Evolutionary conservation across 1,140 invertebrate genomes (phyloP).

Genomic region (Penaeus japonicus): DNA sequence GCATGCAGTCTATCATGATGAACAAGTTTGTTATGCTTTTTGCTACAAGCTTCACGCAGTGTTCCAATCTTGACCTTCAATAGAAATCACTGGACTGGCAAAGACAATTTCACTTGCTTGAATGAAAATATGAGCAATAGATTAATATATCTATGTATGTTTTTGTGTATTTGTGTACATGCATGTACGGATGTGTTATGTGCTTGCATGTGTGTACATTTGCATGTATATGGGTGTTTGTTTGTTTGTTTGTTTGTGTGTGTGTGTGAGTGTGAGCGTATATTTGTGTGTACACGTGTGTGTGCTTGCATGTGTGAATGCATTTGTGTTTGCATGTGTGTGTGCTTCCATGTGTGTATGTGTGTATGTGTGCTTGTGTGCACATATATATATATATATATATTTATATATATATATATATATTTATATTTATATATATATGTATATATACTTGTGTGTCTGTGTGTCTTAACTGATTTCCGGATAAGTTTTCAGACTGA

Average conservation of each 20-base stretch:
- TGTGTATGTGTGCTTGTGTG: not conserved
- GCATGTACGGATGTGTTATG: not conserved
- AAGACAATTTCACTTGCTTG: no score
- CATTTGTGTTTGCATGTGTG: not conserved
- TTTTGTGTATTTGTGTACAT: not conserved
- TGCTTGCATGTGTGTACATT: not conserved
- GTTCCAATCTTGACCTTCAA: no score
- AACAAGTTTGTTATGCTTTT: no score
- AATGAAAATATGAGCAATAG: not conserved
- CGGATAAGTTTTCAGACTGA: no score
- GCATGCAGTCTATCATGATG: no score
- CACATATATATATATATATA: not conserved
- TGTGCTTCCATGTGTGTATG: not conserved
- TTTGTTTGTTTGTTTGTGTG: not conserved
- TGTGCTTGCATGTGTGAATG: not conserved
- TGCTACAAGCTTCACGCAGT: no score
- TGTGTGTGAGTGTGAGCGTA: not conserved
- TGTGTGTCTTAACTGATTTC: no score
- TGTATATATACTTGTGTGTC: not conserved
- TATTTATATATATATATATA: not conserved
- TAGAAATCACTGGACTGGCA: no score
- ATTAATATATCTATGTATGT: not conserved
- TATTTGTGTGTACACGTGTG: not conserved
- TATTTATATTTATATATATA: not conserved
- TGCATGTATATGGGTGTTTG: not conserved